Evolutionary conservation across 2,113 vertebrate species (phyloP), one percentile per base, ranked within the genome.

Genomic region (Nansenia antarctica): DNA sequence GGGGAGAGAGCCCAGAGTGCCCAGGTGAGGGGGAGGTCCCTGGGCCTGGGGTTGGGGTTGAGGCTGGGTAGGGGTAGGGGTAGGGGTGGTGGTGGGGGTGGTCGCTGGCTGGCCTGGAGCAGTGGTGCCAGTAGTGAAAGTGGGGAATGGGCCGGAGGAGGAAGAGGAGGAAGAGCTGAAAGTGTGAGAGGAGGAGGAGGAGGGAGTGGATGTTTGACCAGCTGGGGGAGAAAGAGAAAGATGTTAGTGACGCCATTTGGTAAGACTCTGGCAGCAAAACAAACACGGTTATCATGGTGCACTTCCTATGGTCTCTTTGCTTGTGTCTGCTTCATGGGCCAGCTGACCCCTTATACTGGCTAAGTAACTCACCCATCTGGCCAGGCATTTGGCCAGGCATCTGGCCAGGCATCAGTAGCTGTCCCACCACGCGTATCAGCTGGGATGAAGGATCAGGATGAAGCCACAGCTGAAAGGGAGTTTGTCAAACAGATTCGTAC

Each of bases 371-470:
- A 89, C 90, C 74, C 75, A 84, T 87, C 66, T 92, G 90, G 66
- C 88, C 89, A 0, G 95, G 95, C 75, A 95, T 90, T n/a, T n/a
- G n/a, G n/a, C n/a, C n/a, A n/a, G n/a, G n/a, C 75, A 84, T 87
- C 66, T 92, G 90, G 66, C 88, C 89, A 0, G 95, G 95, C 75
- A 95, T 90, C 45, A 86, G 32, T 11, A 86, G 84, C 35, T 78
- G 95, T 29, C 95, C 95, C 26, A 97, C 93, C 31, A 96, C 95
- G 60, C 94, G 96, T 74, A 96, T 94, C 94, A 96, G 95, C 92
- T 97, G 95, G n/a, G n/a, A n/a, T n/a, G n/a, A n/a, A n/a, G n/a
- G n/a, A n/a, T n/a, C n/a, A n/a, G n/a, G n/a, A n/a, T n/a, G n/a
- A n/a, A n/a, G n/a, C n/a, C n/a, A n/a, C n/a, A n/a, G n/a, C n/a